These are phyloP conservation scores for Criorhina ranunculi DNA, from an alignment of 2,888 invertebrate species.

Conservation along the genomic window DNA sequence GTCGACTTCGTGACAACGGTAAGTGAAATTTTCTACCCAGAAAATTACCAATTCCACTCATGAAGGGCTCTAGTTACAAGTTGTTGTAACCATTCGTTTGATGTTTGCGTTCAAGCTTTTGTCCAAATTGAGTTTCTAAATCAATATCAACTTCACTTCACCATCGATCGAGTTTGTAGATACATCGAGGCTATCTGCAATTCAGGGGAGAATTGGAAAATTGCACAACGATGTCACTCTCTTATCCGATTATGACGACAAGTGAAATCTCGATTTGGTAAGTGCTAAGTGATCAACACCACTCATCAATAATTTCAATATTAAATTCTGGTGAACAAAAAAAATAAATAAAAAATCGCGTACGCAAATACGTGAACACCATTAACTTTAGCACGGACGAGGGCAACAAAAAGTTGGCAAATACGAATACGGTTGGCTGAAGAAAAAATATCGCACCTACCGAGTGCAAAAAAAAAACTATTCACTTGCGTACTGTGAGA, in stretches of 20 bases:
- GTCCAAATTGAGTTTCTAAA: conserved; percentile 55
- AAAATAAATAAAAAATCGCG: conserved; percentile 3
- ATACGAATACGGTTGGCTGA: conserved; percentile 14
- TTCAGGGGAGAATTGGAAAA: conserved; percentile 9
- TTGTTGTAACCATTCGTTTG: conserved; percentile 56
- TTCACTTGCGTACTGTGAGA: conserved; percentile 45
- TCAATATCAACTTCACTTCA: not conserved
- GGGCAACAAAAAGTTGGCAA: conserved; percentile 41
- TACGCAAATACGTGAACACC: conserved; percentile 39
- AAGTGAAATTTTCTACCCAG: conserved; percentile 45
- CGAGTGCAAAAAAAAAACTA: not conserved
- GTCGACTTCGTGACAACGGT: conserved; percentile 37
- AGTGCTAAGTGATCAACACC: conserved; percentile 49
- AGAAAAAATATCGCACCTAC: conserved; percentile 29
- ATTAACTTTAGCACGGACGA: conserved; percentile 10
- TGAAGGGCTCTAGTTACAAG: conserved; percentile 64
- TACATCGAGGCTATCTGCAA: not conserved
- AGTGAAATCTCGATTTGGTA: conserved; percentile 70
- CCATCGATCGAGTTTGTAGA: not conserved
- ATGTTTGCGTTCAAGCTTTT: conserved; percentile 29
- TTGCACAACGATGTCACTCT: conserved; percentile 65
- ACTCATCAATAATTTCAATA: conserved; percentile 29
- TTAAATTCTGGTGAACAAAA: conserved; percentile 8
- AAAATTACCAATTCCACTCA: conserved; percentile 66
- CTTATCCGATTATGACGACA: conserved; percentile 30